phyloP scores from a whole-genome alignment of 2,113 vertebrate genomes.

The Tamias sibiricus region DNA sequence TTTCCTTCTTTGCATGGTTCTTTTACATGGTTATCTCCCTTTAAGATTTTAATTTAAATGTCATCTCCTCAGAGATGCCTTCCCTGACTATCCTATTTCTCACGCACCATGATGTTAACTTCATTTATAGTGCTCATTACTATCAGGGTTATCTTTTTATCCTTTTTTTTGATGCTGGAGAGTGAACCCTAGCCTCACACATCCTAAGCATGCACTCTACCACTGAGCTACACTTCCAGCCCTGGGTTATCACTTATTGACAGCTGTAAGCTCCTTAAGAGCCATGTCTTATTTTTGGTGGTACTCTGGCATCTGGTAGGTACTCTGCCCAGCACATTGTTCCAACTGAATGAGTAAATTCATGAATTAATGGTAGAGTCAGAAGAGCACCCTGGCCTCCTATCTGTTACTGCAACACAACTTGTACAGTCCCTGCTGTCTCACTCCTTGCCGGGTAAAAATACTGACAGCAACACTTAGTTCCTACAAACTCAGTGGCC shows the following conservation, averaged over 20 bases:
- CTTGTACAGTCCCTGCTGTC: background rate
- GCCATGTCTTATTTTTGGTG: background rate
- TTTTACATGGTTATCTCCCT: background rate
- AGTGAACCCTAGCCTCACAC: too few species aligned
- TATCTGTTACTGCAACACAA: background rate
- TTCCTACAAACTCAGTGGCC: background rate
- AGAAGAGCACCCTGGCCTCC: background rate
- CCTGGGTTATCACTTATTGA: background rate
- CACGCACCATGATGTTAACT: background rate
- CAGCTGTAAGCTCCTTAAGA: background rate
- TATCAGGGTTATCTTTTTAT: background rate
- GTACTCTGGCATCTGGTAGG: background rate
- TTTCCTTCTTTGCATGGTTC: background rate
- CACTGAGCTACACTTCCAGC: background rate
- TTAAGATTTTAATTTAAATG: constrained; percentile 30
- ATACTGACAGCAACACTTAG: background rate
- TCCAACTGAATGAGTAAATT: background rate
- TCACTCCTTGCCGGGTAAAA: background rate
- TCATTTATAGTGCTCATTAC: background rate
- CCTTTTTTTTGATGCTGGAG: background rate
- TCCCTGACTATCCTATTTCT: background rate
- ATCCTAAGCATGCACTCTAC: background rate
- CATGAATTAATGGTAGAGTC: background rate
- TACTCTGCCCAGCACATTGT: background rate
- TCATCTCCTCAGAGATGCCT: background rate